Evolutionary conservation across 2,888 invertebrate genomes (phyloP), one percentile per base, ranked within the genome.

Genomic region (Vannuccia rotundouncinata): DNA sequence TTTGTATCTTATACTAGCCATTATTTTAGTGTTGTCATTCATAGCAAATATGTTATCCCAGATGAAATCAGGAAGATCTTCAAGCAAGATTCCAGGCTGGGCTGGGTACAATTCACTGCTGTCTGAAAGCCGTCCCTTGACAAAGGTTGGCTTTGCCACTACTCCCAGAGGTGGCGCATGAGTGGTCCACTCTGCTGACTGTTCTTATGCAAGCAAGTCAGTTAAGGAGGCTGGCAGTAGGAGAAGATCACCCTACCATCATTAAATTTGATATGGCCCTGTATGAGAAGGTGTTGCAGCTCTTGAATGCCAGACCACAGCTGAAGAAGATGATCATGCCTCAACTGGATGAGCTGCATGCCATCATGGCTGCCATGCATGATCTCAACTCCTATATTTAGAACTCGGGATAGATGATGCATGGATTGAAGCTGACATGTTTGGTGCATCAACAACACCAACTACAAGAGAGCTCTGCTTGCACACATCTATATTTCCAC

Each of bases 181-280:
- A 73, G 30, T 80, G 79, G 79, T 29, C 80, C 25, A 80, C 79
- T n/a, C 79, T 80, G 73, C 79, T 80, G 22, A 80, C 80, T 22
- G 79, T 73, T n/a, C n/a, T 80, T 1, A 80, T 60, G 80, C 66
- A 13, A 66, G 22, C 66, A 66, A 5, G 66, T 66, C 74, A 30
- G 27, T 29, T 59, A 29, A 80, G 59, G 17, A 22, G 30, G 29
- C 13, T 80, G 66, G 77, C 74, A 1, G 79, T 75, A 31, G 81
- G 79, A 66, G 80, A 81, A 78, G 81, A 77, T 31, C 78, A 81
- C 29, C 78, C 59, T 31, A 80, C 60, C 29, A 74, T 82, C n/a
- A 82, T 82, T 59, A 29, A 79, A 27, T 80, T 82, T 59, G 79
- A 82, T 59, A 81, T 81, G 81, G 74, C 77, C 31, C 28, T 82